phyloP scores from a whole-genome alignment of 1,140 invertebrate genomes.

The Lysiphlebus fabarum region DNA sequence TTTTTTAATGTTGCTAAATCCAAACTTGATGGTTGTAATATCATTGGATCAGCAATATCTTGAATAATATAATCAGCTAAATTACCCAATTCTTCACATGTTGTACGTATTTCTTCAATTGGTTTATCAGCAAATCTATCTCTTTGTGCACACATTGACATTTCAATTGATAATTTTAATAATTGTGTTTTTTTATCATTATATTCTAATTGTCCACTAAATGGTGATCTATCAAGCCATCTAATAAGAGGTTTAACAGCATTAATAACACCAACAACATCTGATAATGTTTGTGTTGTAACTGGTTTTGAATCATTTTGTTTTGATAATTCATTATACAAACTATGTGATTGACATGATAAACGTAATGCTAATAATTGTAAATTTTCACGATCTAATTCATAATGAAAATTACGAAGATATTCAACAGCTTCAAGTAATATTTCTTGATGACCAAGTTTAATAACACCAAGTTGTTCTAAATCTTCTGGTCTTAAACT shows the following conservation, averaged over 20 bases:
- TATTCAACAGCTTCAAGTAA: slow-evolving; percentile 87
- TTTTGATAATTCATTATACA: slow-evolving; percentile 68
- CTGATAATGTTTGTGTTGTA: slow-evolving; percentile 77
- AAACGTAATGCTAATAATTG: slow-evolving; percentile 82
- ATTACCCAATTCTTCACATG: slow-evolving; percentile 68
- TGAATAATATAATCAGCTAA: slow-evolving; percentile 85
- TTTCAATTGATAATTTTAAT: slow-evolving; percentile 75
- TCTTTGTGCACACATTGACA: slow-evolving; percentile 81
- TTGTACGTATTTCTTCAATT: slow-evolving; percentile 67
- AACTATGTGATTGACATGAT: slow-evolving; percentile 76
- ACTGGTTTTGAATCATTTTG: slow-evolving; percentile 65
- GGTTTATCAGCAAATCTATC: slow-evolving; percentile 83
- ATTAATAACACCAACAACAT: slow-evolving; percentile 77
- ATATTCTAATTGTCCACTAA: slow-evolving; percentile 68
- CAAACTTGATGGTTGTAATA: slow-evolving; percentile 82
- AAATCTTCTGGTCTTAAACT: slow-evolving; percentile 82
- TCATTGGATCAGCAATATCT: slow-evolving; percentile 81
- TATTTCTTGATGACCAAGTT: slow-evolving; percentile 89
- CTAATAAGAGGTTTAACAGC: slow-evolving; percentile 83
- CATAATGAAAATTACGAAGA: slow-evolving; percentile 85
- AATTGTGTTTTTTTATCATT: slow-evolving; percentile 66
- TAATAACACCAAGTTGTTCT: slow-evolving; percentile 77
- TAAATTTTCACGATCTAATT: slow-evolving; percentile 84
- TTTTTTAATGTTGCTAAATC: slow-evolving; percentile 85
- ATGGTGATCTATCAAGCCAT: slow-evolving; percentile 79